Evolutionary conservation across 2,888 invertebrate species (phyloP).

Genomic region (Drosophila lacicola): DNA sequence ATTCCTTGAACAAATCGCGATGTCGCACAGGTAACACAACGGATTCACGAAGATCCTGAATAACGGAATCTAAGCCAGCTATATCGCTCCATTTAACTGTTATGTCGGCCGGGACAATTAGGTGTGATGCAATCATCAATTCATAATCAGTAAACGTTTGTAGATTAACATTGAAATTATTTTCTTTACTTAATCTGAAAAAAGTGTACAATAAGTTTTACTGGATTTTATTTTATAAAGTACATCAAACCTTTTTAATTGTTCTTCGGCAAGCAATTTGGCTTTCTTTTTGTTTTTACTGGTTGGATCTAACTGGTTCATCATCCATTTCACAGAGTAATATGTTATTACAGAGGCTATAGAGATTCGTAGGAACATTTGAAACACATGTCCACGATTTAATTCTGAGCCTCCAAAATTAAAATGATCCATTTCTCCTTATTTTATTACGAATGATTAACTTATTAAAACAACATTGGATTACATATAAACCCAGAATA

Average conservation of each 20-base stretch:
- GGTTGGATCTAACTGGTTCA: constrained; percentile 96
- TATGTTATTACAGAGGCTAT: constrained; percentile 94
- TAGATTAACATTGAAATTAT: constrained; percentile 87
- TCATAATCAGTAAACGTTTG: constrained; percentile 95
- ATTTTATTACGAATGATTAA: constrained; percentile 4
- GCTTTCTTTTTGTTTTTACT: constrained; percentile 95
- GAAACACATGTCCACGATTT: constrained; percentile 90
- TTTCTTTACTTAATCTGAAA: constrained; percentile 84
- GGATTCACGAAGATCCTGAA: constrained; percentile 95
- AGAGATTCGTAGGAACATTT: constrained; percentile 91
- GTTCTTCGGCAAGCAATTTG: constrained; percentile 92
- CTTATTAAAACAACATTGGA: neutral
- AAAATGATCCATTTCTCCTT: constrained; percentile 79
- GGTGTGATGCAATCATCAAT: constrained; percentile 97
- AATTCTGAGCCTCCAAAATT: constrained; percentile 87
- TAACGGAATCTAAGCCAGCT: constrained; percentile 94
- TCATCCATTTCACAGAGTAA: constrained; percentile 95
- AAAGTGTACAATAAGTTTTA: constrained; percentile 42
- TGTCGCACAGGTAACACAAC: constrained; percentile 97
- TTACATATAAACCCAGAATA: neutral
- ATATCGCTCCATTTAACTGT: constrained; percentile 93
- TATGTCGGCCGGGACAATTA: constrained; percentile 94
- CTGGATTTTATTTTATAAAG: neutral
- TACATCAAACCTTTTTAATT: constrained; percentile 88
- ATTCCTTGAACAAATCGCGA: constrained; percentile 92